Evolutionary conservation across 2,888 invertebrate genomes (phyloP).

Genomic region (Dorcus hopei): DNA sequence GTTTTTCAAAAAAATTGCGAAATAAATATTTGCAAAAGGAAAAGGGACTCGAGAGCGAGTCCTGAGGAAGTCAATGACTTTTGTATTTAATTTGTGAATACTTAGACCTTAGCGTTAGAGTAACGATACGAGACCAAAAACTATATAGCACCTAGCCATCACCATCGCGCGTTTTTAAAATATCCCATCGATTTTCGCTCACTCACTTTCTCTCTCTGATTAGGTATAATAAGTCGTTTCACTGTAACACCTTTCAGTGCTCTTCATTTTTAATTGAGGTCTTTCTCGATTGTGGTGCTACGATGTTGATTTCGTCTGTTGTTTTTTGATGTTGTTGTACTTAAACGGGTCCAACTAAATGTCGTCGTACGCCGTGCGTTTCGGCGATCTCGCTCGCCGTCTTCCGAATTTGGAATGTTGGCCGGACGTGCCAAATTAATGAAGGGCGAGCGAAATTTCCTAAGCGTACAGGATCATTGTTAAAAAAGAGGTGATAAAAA

Average conservation of each 20-base stretch:
- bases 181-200: slow-evolving; percentile 7
- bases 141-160: slow-evolving; percentile 8
- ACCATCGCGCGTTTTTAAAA: slow-evolving; percentile 7
- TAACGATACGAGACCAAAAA: slow-evolving; percentile 19
- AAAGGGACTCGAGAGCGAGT: not conserved
- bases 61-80: slow-evolving; percentile 7
- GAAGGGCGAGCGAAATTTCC: too few relatives aligned
- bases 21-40: too few relatives aligned
- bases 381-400: too few relatives aligned
- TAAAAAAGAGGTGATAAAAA: not conserved
- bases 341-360: slow-evolving; percentile 22
- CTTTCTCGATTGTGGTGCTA: too few relatives aligned
- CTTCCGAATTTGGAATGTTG: too few relatives aligned
- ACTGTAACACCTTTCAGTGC: not conserved
- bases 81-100: slow-evolving; percentile 19
- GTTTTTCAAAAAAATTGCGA: too few relatives aligned
- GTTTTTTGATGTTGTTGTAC: slow-evolving; percentile 16
- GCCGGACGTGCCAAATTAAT: too few relatives aligned
- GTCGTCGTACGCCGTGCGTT: slow-evolving; percentile 5
- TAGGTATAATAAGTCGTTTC: not conserved
- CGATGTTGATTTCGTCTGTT: not conserved
- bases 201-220: slow-evolving; percentile 2
- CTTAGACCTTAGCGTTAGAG: slow-evolving; percentile 10
- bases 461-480: not conserved
- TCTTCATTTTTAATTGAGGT: too few relatives aligned